Evolutionary conservation across 2,888 invertebrate species (phyloP).

Genomic region (Blomia tropicalis): DNA sequence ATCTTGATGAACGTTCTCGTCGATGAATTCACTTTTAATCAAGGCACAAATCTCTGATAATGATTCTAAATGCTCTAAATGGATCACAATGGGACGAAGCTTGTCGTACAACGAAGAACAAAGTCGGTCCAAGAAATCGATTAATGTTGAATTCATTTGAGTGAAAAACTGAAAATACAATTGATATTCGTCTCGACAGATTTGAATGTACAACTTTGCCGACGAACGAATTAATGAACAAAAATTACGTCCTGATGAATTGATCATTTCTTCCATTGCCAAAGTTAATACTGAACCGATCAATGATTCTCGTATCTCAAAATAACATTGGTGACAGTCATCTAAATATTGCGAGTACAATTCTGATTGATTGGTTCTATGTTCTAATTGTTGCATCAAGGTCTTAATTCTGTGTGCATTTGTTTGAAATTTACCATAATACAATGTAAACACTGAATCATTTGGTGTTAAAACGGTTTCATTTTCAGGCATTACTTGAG

Average conservation of each 20-base stretch:
- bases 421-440: constrained; percentile 87
- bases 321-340: constrained; percentile 69
- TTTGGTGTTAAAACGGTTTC: constrained; percentile 33
- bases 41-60: constrained; percentile 90
- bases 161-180: constrained; percentile 79
- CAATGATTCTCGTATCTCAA: constrained; percentile 51
- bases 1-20: constrained; percentile 56
- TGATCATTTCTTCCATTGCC: constrained; percentile 50
- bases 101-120: constrained; percentile 80
- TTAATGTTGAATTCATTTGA: constrained; percentile 47
- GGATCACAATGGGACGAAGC: constrained; percentile 78
- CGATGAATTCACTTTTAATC: constrained; percentile 62
- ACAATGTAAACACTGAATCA: constrained; percentile 52
- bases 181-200: constrained; percentile 83
- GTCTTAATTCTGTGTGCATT: constrained; percentile 67
- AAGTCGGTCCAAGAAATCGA: constrained; percentile 57
- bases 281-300: constrained; percentile 53
- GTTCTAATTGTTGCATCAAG: constrained; percentile 65
- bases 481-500: constrained; percentile 44
- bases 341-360: constrained; percentile 45
- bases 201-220: constrained; percentile 73
- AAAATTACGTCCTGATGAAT: constrained; percentile 48
- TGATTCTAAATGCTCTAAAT: constrained; percentile 92
- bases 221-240: constrained; percentile 58
- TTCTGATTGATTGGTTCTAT: constrained; percentile 20